Percentiles rank a stretch among this genome's conserved stretches.
These are phyloP conservation scores for Hymenochirus boettgeri DNA, from an alignment of 2,113 vertebrate genomes.

Conservation along the genomic window DNA sequence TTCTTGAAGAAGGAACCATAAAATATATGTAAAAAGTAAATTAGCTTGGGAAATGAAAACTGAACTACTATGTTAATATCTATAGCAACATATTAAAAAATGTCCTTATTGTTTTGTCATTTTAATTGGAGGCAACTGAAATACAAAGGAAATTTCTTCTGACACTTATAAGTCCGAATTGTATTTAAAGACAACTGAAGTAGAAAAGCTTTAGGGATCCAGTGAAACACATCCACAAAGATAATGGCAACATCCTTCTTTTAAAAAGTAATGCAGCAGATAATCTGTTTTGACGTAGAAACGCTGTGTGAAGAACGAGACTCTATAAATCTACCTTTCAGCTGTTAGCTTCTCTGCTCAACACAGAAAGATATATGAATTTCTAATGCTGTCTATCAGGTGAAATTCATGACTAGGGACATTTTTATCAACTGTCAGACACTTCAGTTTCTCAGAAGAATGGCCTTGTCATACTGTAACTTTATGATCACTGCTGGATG, in stretches of 20 bases:
- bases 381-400: conserved; percentile 38
- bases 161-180: conserved; percentile 21
- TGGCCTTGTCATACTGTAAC: conserved; percentile 22
- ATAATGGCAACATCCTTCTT: conserved; percentile 33
- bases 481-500: conserved; percentile 30
- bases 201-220: conserved; percentile 23
- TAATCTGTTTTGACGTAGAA: conserved; percentile 35
- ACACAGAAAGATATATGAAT: conserved; percentile 32
- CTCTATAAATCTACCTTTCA: conserved; percentile 14
- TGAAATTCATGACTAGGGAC: conserved; percentile 29
- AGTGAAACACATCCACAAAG: conserved; percentile 19
- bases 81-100: conserved; percentile 25
- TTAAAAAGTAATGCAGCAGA: conserved; percentile 23
- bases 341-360: conserved; percentile 46
- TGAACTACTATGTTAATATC: neutral
- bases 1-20: too few relatives aligned
- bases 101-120: conserved; percentile 11
- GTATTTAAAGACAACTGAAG: conserved; percentile 17
- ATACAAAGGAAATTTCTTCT: conserved; percentile 25
- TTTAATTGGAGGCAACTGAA: conserved; percentile 20
- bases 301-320: conserved; percentile 27
- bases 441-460: conserved; percentile 18
- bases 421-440: conserved; percentile 43
- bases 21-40: too few relatives aligned
- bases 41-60: too few relatives aligned